Conservation (phyloP, 2,113 vertebrate genomes). For the Mustela lutreola region DNA sequence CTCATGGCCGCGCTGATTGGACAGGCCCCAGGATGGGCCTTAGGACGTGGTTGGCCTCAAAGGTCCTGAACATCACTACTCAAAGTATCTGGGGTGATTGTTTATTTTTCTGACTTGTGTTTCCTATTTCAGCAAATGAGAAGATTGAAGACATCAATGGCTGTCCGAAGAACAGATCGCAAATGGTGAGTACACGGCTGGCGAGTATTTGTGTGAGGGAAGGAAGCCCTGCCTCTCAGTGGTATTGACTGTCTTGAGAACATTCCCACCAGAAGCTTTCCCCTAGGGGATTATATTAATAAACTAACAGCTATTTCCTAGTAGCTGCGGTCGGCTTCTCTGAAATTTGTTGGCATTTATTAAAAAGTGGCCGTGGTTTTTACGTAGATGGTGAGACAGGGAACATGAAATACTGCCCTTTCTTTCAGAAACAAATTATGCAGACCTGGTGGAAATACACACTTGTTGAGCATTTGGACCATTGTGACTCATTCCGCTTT, state of each 20-base stretch:
- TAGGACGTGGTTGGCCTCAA: slow-evolving; percentile 73
- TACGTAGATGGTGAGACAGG: not conserved
- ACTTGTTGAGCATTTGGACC: not conserved
- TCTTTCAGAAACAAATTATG: not conserved
- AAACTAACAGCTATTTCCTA: slow-evolving; percentile 9
- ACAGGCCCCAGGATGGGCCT: slow-evolving; percentile 72
- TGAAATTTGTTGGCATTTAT: slow-evolving; percentile 64
- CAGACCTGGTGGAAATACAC: not conserved
- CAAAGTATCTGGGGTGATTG: slow-evolving; percentile 30
- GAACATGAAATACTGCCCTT: slow-evolving; percentile 28
- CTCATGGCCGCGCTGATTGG: slow-evolving; percentile 85
- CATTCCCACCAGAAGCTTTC: not conserved
- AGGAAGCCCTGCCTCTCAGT: not conserved
- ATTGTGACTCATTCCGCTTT: fast-evolving
- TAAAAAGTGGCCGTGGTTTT: slow-evolving; percentile 12
- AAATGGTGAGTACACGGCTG: slow-evolving; percentile 94
- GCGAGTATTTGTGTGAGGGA: not conserved
- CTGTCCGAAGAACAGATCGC: slow-evolving; percentile 97
- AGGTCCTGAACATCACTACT: slow-evolving; percentile 68
- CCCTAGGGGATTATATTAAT: slow-evolving; percentile 39
- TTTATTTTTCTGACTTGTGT: slow-evolving; percentile 73
- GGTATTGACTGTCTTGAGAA: slow-evolving; percentile 24
- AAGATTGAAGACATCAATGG: slow-evolving; percentile 99
- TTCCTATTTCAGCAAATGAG: slow-evolving; percentile 94
- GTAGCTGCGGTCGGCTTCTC: not conserved